Base-by-base conservation (phyloP, 2,113 vertebrate species). In the Apistogramma diplotaenia region DNA sequence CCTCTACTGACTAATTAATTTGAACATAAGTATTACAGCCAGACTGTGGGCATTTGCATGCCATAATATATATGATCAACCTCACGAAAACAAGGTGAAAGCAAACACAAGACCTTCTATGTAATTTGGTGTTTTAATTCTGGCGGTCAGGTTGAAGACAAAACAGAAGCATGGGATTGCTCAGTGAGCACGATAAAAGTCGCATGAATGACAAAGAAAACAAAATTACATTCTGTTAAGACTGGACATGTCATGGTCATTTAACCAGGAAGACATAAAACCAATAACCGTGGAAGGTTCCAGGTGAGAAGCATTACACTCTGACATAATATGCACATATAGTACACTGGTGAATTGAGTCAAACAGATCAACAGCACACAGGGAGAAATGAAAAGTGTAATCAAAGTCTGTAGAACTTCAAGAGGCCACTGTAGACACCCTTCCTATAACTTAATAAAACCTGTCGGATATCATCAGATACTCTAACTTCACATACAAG, bases 101-200 rank as follows among this genome's bases (percentile, higher is more conserved):
- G 1, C 21, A 79, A 74, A 79, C 67, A 23, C 9, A 13, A 4
- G 7, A 4, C 9, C 54, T 58, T 78, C 11, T 27, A 12, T 79
- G 85, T 83, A 13, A 74, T 87, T 88, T 84, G 67, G 65, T 79
- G 83, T 76, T 92, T 93, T 93, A 84, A 92, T 92, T 88, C 27
- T 35, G 43, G 76, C 72, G 82, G 54, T 86, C 51, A 80, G 55
- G 29, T 76, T 60, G 79, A 81, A 89, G 19, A 90, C 59, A 87
- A 78, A 87, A 57, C 23, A 85, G 25, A 62, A n/a, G 79, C n/a
- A 40, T 33, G 9, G 27, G 12, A 27, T 79, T 78, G 54, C 31
- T 82, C 31, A 31, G 19, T 60, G 3, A 79, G 62, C 5, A 67
- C 27, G 13, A 19, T 40, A 84, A 80, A 29, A 81, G 57, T 9